phyloP scores from a whole-genome alignment of 1,140 invertebrate genomes.

The Drosophila oshimai region DNA sequence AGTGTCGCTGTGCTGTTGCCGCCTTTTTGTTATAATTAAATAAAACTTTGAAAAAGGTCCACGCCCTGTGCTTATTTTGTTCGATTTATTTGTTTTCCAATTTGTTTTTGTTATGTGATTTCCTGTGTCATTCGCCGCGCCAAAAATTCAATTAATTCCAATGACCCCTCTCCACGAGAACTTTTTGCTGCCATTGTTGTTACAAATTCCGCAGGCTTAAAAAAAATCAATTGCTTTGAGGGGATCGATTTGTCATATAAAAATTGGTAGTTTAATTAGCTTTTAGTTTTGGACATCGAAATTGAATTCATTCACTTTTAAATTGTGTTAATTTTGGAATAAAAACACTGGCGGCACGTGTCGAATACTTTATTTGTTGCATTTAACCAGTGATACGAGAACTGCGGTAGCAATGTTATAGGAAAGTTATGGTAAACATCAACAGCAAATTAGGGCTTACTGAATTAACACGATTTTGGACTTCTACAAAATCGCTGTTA shows the following conservation, averaged over 20 bases:
- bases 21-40: constrained; percentile 75
- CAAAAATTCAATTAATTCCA: constrained; percentile 77
- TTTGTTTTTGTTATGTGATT: too few relatives aligned
- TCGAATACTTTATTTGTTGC: constrained; percentile 12
- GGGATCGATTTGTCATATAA: not conserved
- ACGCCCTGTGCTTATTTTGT: constrained; percentile 20
- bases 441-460: too few relatives aligned
- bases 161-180: not conserved
- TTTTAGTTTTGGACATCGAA: too few relatives aligned
- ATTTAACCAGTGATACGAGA: not conserved
- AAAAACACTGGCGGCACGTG: constrained; percentile 30
- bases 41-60: constrained; percentile 78
- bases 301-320: too few relatives aligned
- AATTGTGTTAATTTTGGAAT: too few relatives aligned
- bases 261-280: too few relatives aligned
- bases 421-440: too few relatives aligned
- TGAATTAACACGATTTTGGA: too few relatives aligned
- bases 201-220: constrained; percentile 25
- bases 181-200: too few relatives aligned
- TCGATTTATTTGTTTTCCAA: constrained; percentile 3
- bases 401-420: too few relatives aligned
- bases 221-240: constrained; percentile 70
- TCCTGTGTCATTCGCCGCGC: too few relatives aligned
- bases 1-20: constrained; percentile 53
- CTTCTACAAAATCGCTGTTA: too few relatives aligned